Conservation (phyloP, 2,113 vertebrate genomes). For the Ancistrus triradiatus region DNA sequence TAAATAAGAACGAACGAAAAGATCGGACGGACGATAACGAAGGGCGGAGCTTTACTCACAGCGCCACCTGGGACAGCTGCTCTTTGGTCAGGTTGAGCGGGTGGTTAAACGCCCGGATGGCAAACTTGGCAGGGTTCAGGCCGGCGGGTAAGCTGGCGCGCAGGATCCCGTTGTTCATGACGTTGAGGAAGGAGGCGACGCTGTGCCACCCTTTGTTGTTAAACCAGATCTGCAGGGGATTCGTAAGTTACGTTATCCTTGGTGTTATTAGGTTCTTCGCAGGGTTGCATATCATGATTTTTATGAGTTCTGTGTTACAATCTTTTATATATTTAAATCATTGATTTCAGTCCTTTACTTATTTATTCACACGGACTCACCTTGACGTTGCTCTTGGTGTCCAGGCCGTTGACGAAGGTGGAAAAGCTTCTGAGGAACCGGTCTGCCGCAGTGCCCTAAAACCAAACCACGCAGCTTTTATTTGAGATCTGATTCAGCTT, state of each 20-base stretch:
- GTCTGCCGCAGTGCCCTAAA: conserved; percentile 83
- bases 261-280: no score
- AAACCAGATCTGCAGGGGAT: conserved; percentile 93
- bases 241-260: no score
- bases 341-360: no score
- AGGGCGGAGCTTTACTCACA: conserved; percentile 75
- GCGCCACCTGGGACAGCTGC: conserved; percentile 92
- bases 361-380: conserved; percentile 58
- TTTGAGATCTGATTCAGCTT: no score
- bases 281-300: no score
- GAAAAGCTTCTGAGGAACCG: conserved; percentile 85
- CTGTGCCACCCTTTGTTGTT: conserved; percentile 99
- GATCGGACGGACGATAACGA: no score
- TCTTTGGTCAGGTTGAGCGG: conserved; percentile 97
- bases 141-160: conserved; percentile 77
- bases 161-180: conserved; percentile 94
- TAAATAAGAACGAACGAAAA: not conserved
- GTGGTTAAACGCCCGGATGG: conserved; percentile 90
- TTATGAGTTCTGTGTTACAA: no score
- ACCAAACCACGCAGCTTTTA: no score
- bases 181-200: conserved; percentile 87
- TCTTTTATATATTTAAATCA: no score
- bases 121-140: conserved; percentile 78
- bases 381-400: conserved; percentile 93
- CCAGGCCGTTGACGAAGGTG: conserved; percentile 83